These are phyloP conservation scores for Oligia strigilis DNA, from an alignment of 2,888 invertebrate species.

Conservation along the genomic window DNA sequence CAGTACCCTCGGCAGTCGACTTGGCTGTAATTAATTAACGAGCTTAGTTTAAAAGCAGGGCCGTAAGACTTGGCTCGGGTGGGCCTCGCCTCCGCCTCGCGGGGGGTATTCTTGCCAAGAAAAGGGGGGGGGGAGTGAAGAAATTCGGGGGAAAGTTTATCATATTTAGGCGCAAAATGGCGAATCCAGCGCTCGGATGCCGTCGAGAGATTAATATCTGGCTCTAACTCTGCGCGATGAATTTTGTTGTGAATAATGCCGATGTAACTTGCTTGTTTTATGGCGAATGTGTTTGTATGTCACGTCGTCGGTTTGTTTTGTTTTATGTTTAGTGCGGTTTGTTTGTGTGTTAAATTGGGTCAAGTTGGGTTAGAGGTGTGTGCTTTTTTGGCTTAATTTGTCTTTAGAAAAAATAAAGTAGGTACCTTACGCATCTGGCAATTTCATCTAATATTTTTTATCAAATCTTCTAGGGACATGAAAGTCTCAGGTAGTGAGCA, in stretches of 20 bases:
- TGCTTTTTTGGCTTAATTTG: background rate
- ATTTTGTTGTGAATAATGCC: slow-evolving; percentile 87
- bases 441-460: background rate
- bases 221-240: slow-evolving; percentile 89
- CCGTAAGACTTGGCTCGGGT: slow-evolving; percentile 88
- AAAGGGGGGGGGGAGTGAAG: slow-evolving; percentile 84
- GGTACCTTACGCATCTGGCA: background rate
- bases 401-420: background rate
- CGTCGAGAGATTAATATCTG: slow-evolving; percentile 89
- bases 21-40: slow-evolving; percentile 91
- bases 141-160: slow-evolving; percentile 91
- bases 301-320: slow-evolving; percentile 52
- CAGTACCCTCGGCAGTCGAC: slow-evolving; percentile 87
- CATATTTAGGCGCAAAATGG: slow-evolving; percentile 91
- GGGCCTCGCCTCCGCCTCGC: slow-evolving; percentile 69
- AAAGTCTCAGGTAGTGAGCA: background rate
- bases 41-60: slow-evolving; percentile 91
- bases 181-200: slow-evolving; percentile 90
- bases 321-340: slow-evolving; percentile 37
- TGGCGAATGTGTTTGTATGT: slow-evolving; percentile 68
- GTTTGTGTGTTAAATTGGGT: slow-evolving; percentile 34
- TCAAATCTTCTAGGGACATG: background rate
- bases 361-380: slow-evolving; percentile 13
- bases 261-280: slow-evolving; percentile 84
- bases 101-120: slow-evolving; percentile 81